These are phyloP conservation scores for Zingel zingel DNA, from an alignment of 2,113 vertebrate genomes.

Conservation along the genomic window DNA sequence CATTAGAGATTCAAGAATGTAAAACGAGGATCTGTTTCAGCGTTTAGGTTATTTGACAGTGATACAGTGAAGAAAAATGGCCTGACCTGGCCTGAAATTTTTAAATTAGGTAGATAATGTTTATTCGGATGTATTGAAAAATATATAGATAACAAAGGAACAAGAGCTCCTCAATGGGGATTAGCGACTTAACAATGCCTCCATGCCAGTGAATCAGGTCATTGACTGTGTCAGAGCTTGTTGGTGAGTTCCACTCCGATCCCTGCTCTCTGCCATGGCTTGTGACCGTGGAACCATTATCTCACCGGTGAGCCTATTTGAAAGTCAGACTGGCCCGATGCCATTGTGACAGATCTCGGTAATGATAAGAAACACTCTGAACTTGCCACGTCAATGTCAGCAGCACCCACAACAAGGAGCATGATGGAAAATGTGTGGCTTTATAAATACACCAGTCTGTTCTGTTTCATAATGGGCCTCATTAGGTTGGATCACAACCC, in stretches of 20 bases:
- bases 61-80: too few species aligned
- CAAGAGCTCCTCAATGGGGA: not conserved
- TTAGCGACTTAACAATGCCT: not conserved
- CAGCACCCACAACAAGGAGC: constrained; percentile 17
- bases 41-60: not conserved
- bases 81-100: not conserved
- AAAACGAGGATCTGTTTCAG: not conserved
- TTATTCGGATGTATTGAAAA: not conserved
- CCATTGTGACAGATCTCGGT: not conserved
- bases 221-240: constrained; percentile 1
- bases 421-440: constrained; percentile 42
- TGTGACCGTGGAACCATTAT: not conserved
- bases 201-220: constrained; percentile 15
- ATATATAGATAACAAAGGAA: not conserved
- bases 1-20: not conserved
- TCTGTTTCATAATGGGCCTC: constrained; percentile 30
- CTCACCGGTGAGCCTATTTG: not conserved
- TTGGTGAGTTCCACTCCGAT: constrained; percentile 10
- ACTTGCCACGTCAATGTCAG: constrained; percentile 12
- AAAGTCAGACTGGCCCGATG: not conserved
- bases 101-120: not conserved
- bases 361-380: constrained; percentile 17
- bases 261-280: not conserved
- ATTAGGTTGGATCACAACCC: constrained; percentile 47
- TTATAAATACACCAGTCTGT: constrained; percentile 64